Evolutionary conservation across 1,140 invertebrate genomes (phyloP).

Genomic region (Pteromalus puparum): DNA sequence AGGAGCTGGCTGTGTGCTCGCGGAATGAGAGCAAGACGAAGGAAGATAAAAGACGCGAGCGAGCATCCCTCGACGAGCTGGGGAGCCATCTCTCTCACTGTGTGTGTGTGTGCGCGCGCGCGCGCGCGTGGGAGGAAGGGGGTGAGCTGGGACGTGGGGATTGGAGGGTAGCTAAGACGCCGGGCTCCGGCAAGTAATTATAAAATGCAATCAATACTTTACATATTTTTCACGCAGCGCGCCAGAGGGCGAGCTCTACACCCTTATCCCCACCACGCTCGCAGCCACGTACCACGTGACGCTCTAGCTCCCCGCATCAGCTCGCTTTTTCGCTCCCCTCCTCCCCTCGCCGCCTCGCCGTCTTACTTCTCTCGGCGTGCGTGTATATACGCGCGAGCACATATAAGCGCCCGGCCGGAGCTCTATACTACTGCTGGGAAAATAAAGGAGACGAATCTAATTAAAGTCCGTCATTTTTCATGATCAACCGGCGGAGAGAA

Average conservation of each 20-base stretch:
- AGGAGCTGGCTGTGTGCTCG: conserved; percentile 24
- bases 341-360: conserved; percentile 11
- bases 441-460: conserved; percentile 50
- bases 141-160: conserved; percentile 53
- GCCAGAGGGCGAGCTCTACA: conserved; percentile 48
- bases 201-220: conserved; percentile 77
- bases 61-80: background rate
- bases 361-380: conserved; percentile 20
- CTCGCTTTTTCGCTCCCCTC: conserved; percentile 4
- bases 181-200: conserved; percentile 75
- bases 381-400: background rate
- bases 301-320: background rate
- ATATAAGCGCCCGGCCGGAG: background rate
- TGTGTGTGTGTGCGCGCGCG: background rate
- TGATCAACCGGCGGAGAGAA: conserved; percentile 36
- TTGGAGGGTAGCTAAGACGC: conserved; percentile 72
- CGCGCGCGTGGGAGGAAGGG: conserved; percentile 55
- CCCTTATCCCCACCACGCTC: conserved; percentile 6
- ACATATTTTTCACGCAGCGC: conserved; percentile 75
- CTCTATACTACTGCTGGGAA: background rate
- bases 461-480: conserved; percentile 55
- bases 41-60: conserved; percentile 60
- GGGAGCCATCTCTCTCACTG: background rate
- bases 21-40: conserved; percentile 50
- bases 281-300: conserved; percentile 35